phyloP scores from a whole-genome alignment of 2,113 vertebrate species.

The Sylvietta virens region DNA sequence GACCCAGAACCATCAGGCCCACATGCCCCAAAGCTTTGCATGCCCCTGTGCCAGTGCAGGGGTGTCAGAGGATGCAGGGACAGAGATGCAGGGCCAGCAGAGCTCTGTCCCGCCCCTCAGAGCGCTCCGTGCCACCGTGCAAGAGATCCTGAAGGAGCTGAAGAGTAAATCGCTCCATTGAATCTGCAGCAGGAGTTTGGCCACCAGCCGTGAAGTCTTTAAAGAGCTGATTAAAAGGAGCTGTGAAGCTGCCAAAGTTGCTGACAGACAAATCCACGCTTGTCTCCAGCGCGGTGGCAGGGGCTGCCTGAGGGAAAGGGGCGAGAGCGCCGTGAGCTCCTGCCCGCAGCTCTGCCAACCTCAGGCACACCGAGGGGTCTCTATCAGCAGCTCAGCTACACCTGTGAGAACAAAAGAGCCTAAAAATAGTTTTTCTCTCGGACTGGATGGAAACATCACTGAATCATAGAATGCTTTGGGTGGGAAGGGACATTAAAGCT shows the following conservation, averaged over 20 bases:
- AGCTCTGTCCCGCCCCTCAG: background rate
- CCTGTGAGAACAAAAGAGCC: background rate
- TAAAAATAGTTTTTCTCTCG: background rate
- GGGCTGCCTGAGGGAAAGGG: background rate
- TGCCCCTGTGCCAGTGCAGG: background rate
- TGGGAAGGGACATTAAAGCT: background rate
- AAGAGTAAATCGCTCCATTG: background rate
- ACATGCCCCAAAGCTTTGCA: background rate
- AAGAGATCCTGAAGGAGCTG: background rate
- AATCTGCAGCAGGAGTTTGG: background rate
- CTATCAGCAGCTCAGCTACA: background rate
- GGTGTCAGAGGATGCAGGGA: background rate
- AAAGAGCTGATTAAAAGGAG: constrained; percentile 21
- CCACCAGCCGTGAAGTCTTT: background rate
- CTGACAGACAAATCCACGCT: background rate
- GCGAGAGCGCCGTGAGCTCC: accelerated
- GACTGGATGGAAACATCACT: background rate
- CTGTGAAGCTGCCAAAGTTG: background rate
- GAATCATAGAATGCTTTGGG: background rate
- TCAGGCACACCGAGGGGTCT: background rate
- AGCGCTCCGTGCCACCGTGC: accelerated
- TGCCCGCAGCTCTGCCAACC: background rate
- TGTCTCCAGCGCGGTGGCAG: background rate
- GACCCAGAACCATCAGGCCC: no score
- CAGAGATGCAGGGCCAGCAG: background rate